phyloP scores from a whole-genome alignment of 1,140 invertebrate species.

The Pectinophora gossypiella region DNA sequence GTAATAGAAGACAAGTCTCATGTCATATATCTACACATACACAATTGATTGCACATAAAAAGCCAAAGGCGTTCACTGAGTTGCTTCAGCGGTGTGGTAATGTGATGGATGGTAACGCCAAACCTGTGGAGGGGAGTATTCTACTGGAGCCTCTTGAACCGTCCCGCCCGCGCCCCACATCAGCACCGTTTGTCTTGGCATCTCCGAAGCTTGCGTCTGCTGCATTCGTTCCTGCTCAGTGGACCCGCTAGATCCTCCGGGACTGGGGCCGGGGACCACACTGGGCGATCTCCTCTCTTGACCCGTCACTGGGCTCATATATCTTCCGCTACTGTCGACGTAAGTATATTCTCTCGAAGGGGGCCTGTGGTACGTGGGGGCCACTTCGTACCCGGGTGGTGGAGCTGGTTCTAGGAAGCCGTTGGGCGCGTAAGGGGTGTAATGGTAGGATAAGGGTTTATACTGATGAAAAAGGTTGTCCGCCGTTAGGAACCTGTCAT shows the following conservation, averaged over 20 bases:
- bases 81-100: constrained; percentile 69
- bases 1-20: too few relatives aligned
- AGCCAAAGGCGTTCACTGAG: constrained; percentile 42
- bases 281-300: constrained; percentile 74
- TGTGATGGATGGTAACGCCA: constrained; percentile 67
- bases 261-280: constrained; percentile 63
- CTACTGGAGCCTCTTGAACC: constrained; percentile 55
- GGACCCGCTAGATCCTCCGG: constrained; percentile 54
- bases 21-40: not conserved
- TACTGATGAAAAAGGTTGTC: constrained; percentile 93
- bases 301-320: constrained; percentile 59
- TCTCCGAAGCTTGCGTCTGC: constrained; percentile 76
- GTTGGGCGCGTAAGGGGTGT: constrained; percentile 83
- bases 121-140: constrained; percentile 67
- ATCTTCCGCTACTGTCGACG: constrained; percentile 63
- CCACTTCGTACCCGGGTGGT: constrained; percentile 67
- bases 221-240: constrained; percentile 53
- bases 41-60: constrained; percentile 9
- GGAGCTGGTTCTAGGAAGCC: constrained; percentile 84
- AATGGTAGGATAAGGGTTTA: constrained; percentile 85
- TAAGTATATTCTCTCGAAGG: constrained; percentile 76
- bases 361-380: constrained; percentile 57
- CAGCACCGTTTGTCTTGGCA: constrained; percentile 87
- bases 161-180: constrained; percentile 85
- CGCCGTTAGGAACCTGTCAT: constrained; percentile 85